Base-by-base conservation (phyloP, 2,888 invertebrate species). In the Synergus itoensis region DNA sequence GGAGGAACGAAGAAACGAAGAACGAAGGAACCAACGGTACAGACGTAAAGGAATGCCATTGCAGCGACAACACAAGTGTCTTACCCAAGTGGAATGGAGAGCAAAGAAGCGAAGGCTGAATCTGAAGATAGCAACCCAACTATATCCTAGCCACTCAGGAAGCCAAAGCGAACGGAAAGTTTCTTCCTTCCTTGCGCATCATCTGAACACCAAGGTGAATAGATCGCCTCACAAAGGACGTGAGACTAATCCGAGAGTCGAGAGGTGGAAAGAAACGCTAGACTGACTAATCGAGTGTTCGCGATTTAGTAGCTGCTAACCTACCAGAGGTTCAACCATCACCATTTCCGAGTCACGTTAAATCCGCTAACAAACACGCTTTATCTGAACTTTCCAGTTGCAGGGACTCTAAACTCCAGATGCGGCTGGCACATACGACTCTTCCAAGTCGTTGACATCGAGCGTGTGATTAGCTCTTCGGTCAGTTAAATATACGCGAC, bases 11-110 rank as follows among this genome's bases (percentile, higher is more conserved):
- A n/a, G n/a, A 75, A 53, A 53, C 53, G 73, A 28, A 28, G 28
- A 28, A 80, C 69, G 79, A 64, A 73, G 79, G 77, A 76, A 79
- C 80, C 77, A 57, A 73, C 53, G 73, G 36, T 78, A 65, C 78
- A 82, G 81, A 84, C 82, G 84, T 84, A 82, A 83, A 86, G 86
- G 86, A 86, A 86, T 87, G 84, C 82, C 82, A 84, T 81, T 84
- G 81, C 80, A 83, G 83, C 79, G 83, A 80, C 80, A 83, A 79
- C 82, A 77, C 65, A 63, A 85, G 83, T 84, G 85, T 86, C 85
- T 82, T 84, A 81, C 79, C 78, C 76, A 78, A 80, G 81, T 78
- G 78, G 81, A 84, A 86, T 84, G 79, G 79, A 86, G 83, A 83
- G 83, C 81, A 77, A 62, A 85, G 78, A 65, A 77, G 78, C 8